phyloP scores from a whole-genome alignment of 2,888 invertebrate species.

The Tenthredo livida region DNA sequence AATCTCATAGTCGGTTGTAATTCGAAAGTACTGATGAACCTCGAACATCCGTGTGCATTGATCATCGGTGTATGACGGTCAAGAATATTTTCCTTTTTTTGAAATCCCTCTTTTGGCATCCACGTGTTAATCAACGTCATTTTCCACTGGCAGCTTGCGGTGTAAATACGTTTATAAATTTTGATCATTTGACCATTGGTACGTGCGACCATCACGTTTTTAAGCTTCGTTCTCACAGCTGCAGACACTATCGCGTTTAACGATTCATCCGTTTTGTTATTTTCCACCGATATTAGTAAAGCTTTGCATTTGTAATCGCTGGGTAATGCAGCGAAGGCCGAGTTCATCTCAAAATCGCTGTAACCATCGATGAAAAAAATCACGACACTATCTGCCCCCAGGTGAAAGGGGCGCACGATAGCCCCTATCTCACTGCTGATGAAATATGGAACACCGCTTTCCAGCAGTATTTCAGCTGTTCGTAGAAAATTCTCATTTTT shows the following conservation, averaged over 20 bases:
- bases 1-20: neutral
- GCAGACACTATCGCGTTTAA: neutral
- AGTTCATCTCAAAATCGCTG: neutral
- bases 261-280: neutral
- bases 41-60: neutral
- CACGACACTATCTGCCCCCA: neutral
- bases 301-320: neutral
- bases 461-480: neutral
- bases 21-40: neutral
- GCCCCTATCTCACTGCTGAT: neutral
- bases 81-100: neutral
- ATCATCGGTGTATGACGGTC: neutral
- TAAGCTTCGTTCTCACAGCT: neutral
- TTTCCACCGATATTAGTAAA: neutral
- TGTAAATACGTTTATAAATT: neutral
- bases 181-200: neutral
- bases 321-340: neutral
- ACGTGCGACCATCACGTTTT: neutral
- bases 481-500: neutral
- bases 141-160: neutral
- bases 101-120: neutral
- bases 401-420: neutral
- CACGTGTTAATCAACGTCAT: neutral
- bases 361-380: neutral
- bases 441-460: neutral